Evolutionary conservation across 2,113 vertebrate genomes (phyloP).

Genomic region (Cyprinus carpio): DNA sequence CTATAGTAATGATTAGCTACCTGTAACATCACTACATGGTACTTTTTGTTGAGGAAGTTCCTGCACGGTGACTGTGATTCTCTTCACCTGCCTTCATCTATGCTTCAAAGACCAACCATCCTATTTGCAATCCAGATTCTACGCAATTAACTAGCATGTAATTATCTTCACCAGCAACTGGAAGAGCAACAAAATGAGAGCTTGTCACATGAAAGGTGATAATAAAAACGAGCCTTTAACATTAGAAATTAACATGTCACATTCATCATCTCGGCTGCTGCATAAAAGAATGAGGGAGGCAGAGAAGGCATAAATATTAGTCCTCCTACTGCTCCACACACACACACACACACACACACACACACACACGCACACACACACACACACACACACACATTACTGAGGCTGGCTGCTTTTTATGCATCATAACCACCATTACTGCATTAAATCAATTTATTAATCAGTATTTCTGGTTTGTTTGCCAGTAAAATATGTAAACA

Average conservation of each 20-base stretch:
- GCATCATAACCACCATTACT: neutral
- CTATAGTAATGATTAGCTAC: constrained; percentile 3
- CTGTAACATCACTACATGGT: neutral
- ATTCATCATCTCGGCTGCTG: constrained; percentile 40
- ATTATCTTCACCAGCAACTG: constrained; percentile 58
- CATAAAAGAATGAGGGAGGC: constrained; percentile 45
- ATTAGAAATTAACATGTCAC: constrained; percentile 60
- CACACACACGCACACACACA: too few relatives aligned
- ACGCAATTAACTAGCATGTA: constrained; percentile 62
- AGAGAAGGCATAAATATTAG: constrained; percentile 38
- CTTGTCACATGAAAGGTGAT: constrained; percentile 62
- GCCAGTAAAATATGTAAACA: neutral
- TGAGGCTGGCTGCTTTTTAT: neutral
- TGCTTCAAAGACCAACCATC: constrained; percentile 54
- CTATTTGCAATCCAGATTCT: constrained; percentile 59
- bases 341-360: neutral
- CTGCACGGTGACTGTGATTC: neutral
- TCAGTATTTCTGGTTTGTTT: neutral
- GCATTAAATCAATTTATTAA: neutral
- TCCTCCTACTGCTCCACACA: neutral
- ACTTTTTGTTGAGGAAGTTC: constrained; percentile 12
- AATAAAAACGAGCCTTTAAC: constrained; percentile 61
- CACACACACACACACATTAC: neutral
- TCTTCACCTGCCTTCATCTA: constrained; percentile 55
- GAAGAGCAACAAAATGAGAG: constrained; percentile 62